These are phyloP conservation scores for Himantopus leucocephalus DNA, from an alignment of 2,113 vertebrate genomes.

Conservation along the genomic window DNA sequence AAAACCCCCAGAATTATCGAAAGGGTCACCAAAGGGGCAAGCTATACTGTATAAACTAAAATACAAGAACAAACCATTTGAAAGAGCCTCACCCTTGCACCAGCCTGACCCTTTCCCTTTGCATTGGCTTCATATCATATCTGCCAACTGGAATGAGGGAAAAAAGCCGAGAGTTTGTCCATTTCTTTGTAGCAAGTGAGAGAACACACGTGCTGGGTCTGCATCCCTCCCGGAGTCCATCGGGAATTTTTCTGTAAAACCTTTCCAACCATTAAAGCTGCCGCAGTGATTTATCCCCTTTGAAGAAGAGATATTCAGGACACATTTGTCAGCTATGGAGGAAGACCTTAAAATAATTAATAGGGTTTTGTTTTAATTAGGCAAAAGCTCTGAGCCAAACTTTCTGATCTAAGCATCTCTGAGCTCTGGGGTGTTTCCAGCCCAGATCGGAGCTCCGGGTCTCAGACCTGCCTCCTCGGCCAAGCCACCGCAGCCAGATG, in stretches of 20 bases:
- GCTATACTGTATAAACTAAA: constrained; percentile 3
- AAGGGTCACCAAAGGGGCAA: constrained; percentile 66
- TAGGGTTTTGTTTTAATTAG: background rate
- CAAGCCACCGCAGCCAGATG: background rate
- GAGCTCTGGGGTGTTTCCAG: background rate
- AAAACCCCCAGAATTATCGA: constrained; percentile 64
- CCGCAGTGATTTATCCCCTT: background rate
- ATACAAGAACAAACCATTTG: constrained; percentile 22
- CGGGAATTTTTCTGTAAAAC: background rate
- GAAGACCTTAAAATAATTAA: background rate
- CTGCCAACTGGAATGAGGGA: background rate
- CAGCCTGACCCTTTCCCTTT: background rate
- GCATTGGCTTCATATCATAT: rapidly evolving
- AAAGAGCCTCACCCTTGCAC: background rate
- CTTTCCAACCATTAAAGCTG: background rate
- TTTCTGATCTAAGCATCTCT: background rate
- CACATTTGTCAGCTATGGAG: background rate
- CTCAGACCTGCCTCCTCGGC: background rate
- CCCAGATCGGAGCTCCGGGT: rapidly evolving
- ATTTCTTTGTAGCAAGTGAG: background rate
- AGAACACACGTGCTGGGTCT: rapidly evolving
- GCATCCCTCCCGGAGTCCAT: background rate
- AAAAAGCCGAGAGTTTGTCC: background rate
- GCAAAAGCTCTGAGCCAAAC: background rate
- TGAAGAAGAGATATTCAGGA: background rate